These are phyloP conservation scores for Carassius gibelio DNA, from an alignment of 2,113 vertebrate species.

Conservation along the genomic window DNA sequence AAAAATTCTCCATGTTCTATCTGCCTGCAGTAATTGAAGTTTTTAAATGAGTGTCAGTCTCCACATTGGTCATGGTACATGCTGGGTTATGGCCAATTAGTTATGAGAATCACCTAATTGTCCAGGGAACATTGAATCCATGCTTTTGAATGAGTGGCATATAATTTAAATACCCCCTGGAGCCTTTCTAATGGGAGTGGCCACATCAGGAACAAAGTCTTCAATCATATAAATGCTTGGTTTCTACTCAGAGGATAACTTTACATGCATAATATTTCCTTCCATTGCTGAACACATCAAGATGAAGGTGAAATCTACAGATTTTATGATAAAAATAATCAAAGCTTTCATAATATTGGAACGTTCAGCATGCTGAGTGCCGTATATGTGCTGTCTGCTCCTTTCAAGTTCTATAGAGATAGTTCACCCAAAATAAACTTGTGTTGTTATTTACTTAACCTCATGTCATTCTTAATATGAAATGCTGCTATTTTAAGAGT, in stretches of 20 bases:
- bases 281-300: neutral
- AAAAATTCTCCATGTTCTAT: neutral
- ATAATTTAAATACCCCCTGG: slow-evolving; percentile 12
- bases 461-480: neutral
- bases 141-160: slow-evolving; percentile 4
- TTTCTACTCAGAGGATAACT: neutral
- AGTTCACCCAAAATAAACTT: neutral
- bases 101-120: slow-evolving; percentile 28
- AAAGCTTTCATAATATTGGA: neutral
- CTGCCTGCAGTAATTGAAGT: neutral
- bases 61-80: neutral
- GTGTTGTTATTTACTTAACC: neutral
- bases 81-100: slow-evolving; percentile 26
- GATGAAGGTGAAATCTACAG: neutral
- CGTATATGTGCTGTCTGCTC: neutral
- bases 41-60: slow-evolving; percentile 8
- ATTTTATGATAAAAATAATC: neutral
- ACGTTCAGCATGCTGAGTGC: neutral
- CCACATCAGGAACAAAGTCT: slow-evolving; percentile 2
- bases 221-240: slow-evolving; percentile 16
- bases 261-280: neutral
- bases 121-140: slow-evolving; percentile 22
- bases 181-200: slow-evolving; percentile 7
- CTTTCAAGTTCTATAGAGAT: neutral
- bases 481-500: neutral